These are phyloP conservation scores for Brienomyrus brachyistius DNA, from an alignment of 2,113 vertebrate species.

Conservation along the genomic window DNA sequence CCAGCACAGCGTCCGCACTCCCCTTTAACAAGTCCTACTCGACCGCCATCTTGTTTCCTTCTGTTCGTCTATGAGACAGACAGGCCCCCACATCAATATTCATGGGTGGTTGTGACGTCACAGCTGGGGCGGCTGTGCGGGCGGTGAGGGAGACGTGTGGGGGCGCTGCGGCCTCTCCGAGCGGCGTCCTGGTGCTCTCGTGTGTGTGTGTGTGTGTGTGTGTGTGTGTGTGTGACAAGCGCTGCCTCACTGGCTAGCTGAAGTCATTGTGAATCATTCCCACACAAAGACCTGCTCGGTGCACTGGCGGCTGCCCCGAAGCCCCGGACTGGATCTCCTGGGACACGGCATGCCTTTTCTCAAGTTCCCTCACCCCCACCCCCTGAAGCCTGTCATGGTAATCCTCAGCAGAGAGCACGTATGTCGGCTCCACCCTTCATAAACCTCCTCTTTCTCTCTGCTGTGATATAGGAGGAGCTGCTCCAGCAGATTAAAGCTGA, in stretches of 20 bases:
- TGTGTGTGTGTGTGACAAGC: neutral
- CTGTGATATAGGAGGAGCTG: neutral
- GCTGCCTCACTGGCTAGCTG: conserved; percentile 47
- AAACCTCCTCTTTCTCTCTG: neutral
- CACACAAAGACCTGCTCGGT: conserved; percentile 63
- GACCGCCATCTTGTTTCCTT: conserved; percentile 98
- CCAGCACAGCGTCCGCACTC: conserved; percentile 77
- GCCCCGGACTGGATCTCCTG: conserved; percentile 57
- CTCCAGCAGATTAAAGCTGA: neutral
- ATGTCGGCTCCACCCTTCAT: neutral
- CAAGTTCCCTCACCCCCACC: neutral
- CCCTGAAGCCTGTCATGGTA: neutral
- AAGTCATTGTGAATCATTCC: conserved; percentile 59
- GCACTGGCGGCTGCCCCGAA: conserved; percentile 54
- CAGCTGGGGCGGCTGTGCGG: conserved; percentile 63
- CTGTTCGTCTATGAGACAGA: conserved; percentile 90
- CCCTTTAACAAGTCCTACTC: conserved; percentile 90
- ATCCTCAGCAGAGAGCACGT: neutral
- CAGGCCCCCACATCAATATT: conserved; percentile 94
- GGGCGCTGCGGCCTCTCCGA: conserved; percentile 65
- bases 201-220: too few relatives aligned
- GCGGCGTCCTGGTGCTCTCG: conserved; percentile 10
- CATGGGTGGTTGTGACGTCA: conserved; percentile 86
- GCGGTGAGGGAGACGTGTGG: conserved; percentile 59
- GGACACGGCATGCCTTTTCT: conserved; percentile 33